Evolutionary conservation across 53 echinoderm and acorn worm genomes (phyloP).

Genomic region (Temnopleurus reevesii): DNA sequence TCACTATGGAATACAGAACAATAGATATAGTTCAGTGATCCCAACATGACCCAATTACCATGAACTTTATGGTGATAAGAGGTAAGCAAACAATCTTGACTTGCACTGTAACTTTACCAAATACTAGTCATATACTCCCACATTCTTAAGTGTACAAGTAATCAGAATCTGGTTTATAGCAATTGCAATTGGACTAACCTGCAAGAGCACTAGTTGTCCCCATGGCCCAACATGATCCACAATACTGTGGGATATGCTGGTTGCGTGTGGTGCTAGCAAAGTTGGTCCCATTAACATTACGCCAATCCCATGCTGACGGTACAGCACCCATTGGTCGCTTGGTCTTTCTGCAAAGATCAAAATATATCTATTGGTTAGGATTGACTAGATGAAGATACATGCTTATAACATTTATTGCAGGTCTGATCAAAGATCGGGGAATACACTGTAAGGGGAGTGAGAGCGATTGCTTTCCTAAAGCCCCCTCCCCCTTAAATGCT

Average conservation of each 20-base stretch:
- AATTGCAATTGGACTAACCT: conserved; percentile 57
- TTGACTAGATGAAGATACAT: too few species aligned
- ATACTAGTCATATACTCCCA: too few species aligned
- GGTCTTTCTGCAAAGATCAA: conserved; percentile 12
- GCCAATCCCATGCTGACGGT: conserved; percentile 82
- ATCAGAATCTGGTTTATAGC: too few species aligned
- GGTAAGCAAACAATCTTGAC: too few species aligned
- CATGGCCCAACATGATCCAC: conserved; percentile 96
- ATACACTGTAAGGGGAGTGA: background rate
- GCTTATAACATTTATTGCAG: background rate
- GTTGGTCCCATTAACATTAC: conserved; percentile 83
- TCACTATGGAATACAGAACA: too few species aligned
- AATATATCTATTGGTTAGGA: background rate
- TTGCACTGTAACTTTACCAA: too few species aligned
- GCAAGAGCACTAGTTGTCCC: conserved; percentile 89
- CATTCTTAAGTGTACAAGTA: too few species aligned
- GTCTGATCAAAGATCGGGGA: background rate
- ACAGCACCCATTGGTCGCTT: conserved; percentile 63
- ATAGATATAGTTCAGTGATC: too few species aligned
- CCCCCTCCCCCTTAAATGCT: background rate
- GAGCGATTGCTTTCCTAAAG: background rate
- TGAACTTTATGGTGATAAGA: too few species aligned
- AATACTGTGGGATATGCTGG: conserved; percentile 97
- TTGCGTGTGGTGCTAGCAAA: conserved; percentile 89
- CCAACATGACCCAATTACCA: too few species aligned